Percentiles rank a stretch among this genome's conserved stretches.
phyloP scores from a whole-genome alignment of 2,888 invertebrate species.

The Agrilus biguttatus region DNA sequence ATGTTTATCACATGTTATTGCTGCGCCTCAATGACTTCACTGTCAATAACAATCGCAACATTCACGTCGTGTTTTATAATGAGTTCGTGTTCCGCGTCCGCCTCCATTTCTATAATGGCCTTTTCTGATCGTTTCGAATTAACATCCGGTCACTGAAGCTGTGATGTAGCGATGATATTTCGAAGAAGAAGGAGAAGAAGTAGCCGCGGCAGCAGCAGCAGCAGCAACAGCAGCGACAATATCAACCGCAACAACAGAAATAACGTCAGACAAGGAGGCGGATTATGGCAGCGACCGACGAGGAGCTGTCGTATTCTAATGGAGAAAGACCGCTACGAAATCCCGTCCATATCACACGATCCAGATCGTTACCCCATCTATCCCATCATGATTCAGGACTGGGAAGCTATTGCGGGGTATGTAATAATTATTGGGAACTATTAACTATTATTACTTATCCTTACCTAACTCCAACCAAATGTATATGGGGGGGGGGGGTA shows the following conservation, averaged over 20 bases:
- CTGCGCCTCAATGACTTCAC: too few relatives aligned
- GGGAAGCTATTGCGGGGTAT: slow-evolving; percentile 30
- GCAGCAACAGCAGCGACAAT: not conserved
- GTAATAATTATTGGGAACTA: too few relatives aligned
- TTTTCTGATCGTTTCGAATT: not conserved
- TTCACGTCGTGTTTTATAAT: too few relatives aligned
- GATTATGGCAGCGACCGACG: slow-evolving; percentile 25
- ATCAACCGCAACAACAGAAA: slow-evolving; percentile 5
- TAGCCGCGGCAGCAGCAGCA: not conserved
- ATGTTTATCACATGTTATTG: too few relatives aligned
- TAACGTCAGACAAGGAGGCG: slow-evolving; percentile 8
- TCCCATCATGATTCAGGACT: slow-evolving; percentile 40
- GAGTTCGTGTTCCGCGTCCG: too few relatives aligned
- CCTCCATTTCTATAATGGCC: too few relatives aligned
- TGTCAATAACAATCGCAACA: too few relatives aligned
- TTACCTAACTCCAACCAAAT: not conserved
- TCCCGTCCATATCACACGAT: slow-evolving; percentile 33
- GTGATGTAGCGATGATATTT: slow-evolving; percentile 12
- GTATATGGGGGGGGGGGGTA: too few relatives aligned
- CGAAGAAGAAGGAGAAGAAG: slow-evolving; percentile 3
- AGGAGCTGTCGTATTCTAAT: slow-evolving; percentile 26
- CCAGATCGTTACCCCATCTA: slow-evolving; percentile 52
- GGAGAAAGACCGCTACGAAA: slow-evolving; percentile 19
- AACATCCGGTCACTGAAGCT: not conserved
- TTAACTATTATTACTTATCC: too few relatives aligned